These are phyloP conservation scores for Scolanthus callimorphus DNA, from an alignment of 92 coral and sea anemone species.

Conservation along the genomic window DNA sequence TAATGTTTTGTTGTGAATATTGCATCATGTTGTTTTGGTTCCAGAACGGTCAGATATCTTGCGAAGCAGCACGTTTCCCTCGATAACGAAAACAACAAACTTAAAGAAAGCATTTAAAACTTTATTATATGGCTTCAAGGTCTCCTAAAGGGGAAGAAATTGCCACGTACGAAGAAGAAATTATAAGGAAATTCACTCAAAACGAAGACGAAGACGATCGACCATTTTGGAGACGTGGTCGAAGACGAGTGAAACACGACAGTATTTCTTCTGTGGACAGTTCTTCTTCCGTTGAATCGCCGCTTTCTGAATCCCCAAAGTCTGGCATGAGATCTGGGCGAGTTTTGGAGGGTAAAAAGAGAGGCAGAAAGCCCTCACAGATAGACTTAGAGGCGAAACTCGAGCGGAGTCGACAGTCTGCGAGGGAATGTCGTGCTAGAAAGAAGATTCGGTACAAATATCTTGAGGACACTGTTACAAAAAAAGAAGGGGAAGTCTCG, in stretches of 20 bases:
- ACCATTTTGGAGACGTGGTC: constrained; percentile 62
- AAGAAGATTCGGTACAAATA: constrained; percentile 87
- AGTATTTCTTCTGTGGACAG: constrained; percentile 96
- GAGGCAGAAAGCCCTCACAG: constrained; percentile 95
- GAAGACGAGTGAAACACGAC: constrained; percentile 89
- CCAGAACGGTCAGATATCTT: constrained; percentile 3
- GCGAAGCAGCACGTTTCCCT: background rate
- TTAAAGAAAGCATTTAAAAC: background rate
- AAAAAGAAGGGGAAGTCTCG: constrained; percentile 76
- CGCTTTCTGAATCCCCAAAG: constrained; percentile 73
- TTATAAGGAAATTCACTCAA: constrained; percentile 38
- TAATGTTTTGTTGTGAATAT: constrained; percentile 20
- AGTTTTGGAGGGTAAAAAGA: constrained; percentile 74
- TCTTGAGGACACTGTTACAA: constrained; percentile 84
- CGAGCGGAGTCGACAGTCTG: constrained; percentile 95
- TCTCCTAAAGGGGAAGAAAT: constrained; percentile 39
- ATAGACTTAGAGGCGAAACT: constrained; percentile 95
- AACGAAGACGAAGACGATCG: constrained; percentile 30
- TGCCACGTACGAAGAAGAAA: constrained; percentile 48
- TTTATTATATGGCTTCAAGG: constrained; percentile 66
- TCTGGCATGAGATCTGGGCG: constrained; percentile 46
- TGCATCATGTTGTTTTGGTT: constrained; percentile 95
- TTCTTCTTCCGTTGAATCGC: constrained; percentile 80
- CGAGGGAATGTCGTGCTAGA: constrained; percentile 96
- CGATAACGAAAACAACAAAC: background rate